These are phyloP conservation scores for Pocillopora verrucosa DNA, from an alignment of 64 coral and sea anemone genomes.

Conservation along the genomic window DNA sequence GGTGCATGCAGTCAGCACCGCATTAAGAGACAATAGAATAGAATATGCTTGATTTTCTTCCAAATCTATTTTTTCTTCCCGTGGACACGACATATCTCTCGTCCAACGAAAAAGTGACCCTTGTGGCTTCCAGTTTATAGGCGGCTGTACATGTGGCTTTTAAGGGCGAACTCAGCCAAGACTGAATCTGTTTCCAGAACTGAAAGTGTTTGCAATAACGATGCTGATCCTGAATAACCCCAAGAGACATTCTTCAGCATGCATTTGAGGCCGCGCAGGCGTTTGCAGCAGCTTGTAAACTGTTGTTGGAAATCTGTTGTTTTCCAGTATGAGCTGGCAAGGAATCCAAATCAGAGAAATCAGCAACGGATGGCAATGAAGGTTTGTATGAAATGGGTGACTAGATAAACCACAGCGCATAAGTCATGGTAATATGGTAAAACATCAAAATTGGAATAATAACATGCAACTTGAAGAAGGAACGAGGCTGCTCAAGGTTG, in stretches of 20 bases:
- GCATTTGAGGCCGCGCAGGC: slow-evolving; percentile 60
- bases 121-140: slow-evolving; percentile 71
- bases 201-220: slow-evolving; percentile 70
- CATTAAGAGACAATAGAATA: slow-evolving; percentile 79
- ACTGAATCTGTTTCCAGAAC: slow-evolving; percentile 14
- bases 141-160: slow-evolving; percentile 84
- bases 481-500: too few species aligned
- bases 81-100: slow-evolving; percentile 43
- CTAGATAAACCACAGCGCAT: too few species aligned
- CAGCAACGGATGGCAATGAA: slow-evolving; percentile 21
- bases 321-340: slow-evolving; percentile 85
- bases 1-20: slow-evolving; percentile 69
- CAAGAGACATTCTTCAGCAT: slow-evolving; percentile 61
- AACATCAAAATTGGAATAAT: too few species aligned
- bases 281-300: slow-evolving; percentile 79
- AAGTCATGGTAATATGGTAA: too few species aligned
- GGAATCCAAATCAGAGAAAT: slow-evolving; percentile 1
- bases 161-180: slow-evolving; percentile 45
- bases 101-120: slow-evolving; percentile 39
- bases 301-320: slow-evolving; percentile 89
- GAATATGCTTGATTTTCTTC: slow-evolving; percentile 78
- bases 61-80: slow-evolving; percentile 62
- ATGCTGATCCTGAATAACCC: slow-evolving; percentile 37
- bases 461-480: too few species aligned
- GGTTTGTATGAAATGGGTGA: slow-evolving; percentile 14